phyloP scores from a whole-genome alignment of 2,797 vertebrate species.

The Brotogeris chrysoptera region DNA sequence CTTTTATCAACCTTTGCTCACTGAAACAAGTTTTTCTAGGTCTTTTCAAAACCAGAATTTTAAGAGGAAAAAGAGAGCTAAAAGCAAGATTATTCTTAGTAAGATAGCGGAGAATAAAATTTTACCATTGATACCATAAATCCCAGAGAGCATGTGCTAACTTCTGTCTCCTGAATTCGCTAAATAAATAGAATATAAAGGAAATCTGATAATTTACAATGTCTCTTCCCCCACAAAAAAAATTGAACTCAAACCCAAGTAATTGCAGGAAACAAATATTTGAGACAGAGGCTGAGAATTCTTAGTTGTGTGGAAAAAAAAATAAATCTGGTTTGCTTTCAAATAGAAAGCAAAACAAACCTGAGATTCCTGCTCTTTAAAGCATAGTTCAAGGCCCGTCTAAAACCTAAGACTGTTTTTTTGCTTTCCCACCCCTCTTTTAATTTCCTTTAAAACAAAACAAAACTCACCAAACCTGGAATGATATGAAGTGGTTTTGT shows the following conservation, averaged over 20 bases:
- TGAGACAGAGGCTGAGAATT: neutral
- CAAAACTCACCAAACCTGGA: neutral
- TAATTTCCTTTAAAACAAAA: neutral
- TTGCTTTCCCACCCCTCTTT: neutral
- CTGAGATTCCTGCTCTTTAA: neutral
- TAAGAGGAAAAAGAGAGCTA: neutral
- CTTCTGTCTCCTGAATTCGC: neutral
- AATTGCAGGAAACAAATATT: neutral
- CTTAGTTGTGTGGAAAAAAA: neutral
- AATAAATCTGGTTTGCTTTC: neutral
- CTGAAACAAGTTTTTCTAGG: neutral
- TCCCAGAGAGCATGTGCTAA: neutral
- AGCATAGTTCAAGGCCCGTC: neutral
- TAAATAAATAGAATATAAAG: neutral
- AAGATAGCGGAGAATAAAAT: neutral
- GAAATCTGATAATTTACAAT: neutral
- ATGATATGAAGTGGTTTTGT: neutral
- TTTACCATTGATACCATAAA: neutral
- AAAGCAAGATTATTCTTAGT: neutral
- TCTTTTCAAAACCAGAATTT: neutral
- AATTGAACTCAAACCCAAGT: accelerated
- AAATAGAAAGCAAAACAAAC: neutral
- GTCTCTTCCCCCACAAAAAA: neutral
- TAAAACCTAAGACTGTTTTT: neutral
- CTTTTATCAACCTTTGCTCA: neutral